Conservation (phyloP, 2,113 vertebrate species). For the Poeciliopsis turrubarensis region DNA sequence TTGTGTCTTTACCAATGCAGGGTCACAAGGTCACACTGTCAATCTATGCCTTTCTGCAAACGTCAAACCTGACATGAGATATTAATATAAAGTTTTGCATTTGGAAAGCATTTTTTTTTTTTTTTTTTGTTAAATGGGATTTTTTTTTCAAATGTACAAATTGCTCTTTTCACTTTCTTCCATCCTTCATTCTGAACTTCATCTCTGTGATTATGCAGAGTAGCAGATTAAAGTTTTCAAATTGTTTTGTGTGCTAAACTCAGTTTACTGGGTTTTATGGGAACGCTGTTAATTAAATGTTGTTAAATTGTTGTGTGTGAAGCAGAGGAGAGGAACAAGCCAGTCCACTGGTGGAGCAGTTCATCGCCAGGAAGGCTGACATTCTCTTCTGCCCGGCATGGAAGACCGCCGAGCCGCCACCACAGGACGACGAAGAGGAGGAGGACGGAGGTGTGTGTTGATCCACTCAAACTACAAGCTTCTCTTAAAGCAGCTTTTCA, state of each 20-base stretch:
- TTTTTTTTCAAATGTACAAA: too few relatives aligned
- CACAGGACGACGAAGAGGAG: conserved; percentile 79
- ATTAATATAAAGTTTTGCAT: background rate
- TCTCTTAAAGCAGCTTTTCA: too few relatives aligned
- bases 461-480: background rate
- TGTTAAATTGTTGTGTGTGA: background rate
- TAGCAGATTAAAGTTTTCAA: background rate
- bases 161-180: too few relatives aligned
- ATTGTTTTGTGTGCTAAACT: background rate
- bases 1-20: too few relatives aligned
- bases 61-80: background rate
- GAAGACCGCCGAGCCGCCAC: conserved; percentile 78
- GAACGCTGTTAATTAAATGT: background rate
- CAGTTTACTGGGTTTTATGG: background rate
- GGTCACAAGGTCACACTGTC: background rate
- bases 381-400: conserved; percentile 90
- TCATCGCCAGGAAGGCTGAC: conserved; percentile 94
- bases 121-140: background rate
- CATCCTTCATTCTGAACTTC: too few relatives aligned
- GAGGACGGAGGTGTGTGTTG: conserved; percentile 82
- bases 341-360: conserved; percentile 88
- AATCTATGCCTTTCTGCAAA: background rate
- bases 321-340: conserved; percentile 78
- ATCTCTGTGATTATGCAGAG: background rate
- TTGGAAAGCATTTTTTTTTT: background rate